Conservation (phyloP, 1,140 invertebrate species). For the Drosophila nigrodunni region DNA sequence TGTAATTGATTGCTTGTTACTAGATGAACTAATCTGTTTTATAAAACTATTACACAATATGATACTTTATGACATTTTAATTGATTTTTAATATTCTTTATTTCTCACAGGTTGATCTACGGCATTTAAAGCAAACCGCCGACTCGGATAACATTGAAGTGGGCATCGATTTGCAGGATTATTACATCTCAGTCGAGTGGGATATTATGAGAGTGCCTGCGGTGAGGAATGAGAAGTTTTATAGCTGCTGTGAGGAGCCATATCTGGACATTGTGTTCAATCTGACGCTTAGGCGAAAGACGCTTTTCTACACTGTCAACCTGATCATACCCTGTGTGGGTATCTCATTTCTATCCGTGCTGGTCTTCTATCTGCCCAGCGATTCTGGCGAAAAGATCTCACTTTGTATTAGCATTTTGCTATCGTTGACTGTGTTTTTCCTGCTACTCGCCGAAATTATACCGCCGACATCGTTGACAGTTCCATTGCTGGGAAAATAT, state of each 20-base stretch:
- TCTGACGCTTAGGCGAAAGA: slow-evolving; percentile 97
- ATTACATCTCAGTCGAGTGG: slow-evolving; percentile 99
- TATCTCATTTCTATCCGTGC: slow-evolving; percentile 97
- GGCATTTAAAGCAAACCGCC: slow-evolving; percentile 92
- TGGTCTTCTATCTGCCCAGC: slow-evolving; percentile 99
- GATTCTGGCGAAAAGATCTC: slow-evolving; percentile 99
- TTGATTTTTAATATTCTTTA: not conserved
- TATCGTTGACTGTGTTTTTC: slow-evolving; percentile 99
- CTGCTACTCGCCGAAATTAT: slow-evolving; percentile 98
- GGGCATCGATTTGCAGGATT: slow-evolving; percentile 96
- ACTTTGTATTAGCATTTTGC: slow-evolving; percentile 98
- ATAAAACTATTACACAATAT: too few species aligned
- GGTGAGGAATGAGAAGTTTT: slow-evolving; percentile 94
- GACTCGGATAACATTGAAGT: slow-evolving; percentile 93
- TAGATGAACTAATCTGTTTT: too few species aligned
- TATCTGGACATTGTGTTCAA: slow-evolving; percentile 99
- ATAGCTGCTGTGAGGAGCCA: slow-evolving; percentile 95
- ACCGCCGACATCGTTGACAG: slow-evolving; percentile 99
- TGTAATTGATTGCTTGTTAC: too few species aligned
- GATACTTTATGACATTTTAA: not conserved
- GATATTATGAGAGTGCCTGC: slow-evolving; percentile 96
- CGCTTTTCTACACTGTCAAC: slow-evolving; percentile 98
- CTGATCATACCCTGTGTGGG: slow-evolving; percentile 98
- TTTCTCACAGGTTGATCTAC: slow-evolving; percentile 91
- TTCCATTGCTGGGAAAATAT: slow-evolving; percentile 99